Base-by-base conservation (phyloP, 2,113 vertebrate species). In the Orientallactaga bullata region DNA sequence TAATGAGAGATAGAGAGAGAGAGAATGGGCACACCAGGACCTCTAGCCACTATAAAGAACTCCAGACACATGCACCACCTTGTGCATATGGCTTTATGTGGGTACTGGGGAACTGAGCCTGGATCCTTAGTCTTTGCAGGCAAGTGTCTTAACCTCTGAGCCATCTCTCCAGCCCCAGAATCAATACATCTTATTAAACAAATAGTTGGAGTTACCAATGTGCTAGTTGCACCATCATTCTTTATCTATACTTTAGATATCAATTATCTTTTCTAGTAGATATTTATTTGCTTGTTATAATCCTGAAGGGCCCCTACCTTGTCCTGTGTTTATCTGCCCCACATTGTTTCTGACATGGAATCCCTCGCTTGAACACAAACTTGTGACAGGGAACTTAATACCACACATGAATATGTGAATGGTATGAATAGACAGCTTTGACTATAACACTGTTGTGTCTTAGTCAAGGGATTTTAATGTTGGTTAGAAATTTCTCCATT, bases 151-250 rank as follows among this genome's bases (percentile, higher is more conserved):
- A 47, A 47, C 42, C 42, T 47, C 42, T 47, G 42, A 47, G 42
- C 42, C 42, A 47, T 47, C 42, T 47, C 42, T 47, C 42, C 42
- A 47, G 42, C 42, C 8, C 42, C 42, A 47, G 42, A 47, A 47
- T 47, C 55, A 55, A 32, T 8, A 18, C 32, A n/a, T 84, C 21
- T 17, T 32, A 13, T 71, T 51, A 4, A 85, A 55, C 10, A 42
- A 63, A 8, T 7, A 23, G 35, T 35, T 16, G 13, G 20, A 24
- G 55, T 71, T 51, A 47, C 74, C 24, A 1, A 3, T 3, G 0
- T 32, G 3, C 72, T 26, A 13, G 35, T 55, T 58, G 60, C 47
- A 66, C 4, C 0, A 0, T 23, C 83, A 60, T 32, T 61, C 28
- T 73, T 47, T 11, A 66, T n/a, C 16, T 1, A 7, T 0, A 30